Base-by-base conservation (phyloP, 1,140 invertebrate genomes). In the Heliconius himera region DNA sequence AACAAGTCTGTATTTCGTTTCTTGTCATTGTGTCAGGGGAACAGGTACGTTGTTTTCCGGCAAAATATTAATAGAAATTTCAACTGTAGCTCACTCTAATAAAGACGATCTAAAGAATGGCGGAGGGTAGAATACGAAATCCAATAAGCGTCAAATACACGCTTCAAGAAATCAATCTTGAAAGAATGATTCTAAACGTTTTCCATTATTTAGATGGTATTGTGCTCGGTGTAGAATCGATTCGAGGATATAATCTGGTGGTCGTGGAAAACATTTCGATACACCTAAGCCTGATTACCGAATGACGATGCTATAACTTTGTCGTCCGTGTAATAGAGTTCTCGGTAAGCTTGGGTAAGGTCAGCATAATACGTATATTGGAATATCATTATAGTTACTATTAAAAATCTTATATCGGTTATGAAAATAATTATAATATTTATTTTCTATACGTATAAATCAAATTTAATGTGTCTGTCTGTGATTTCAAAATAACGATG, bases 91-190 rank as follows among this genome's bases (percentile, higher is more conserved):
- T 74, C 46, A 74, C 51, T 79, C 71, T 82, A 82, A 77, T 82
- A 82, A 78, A 78, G 78, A 78, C 75, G 78, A 74, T 80, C 38
- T 77, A 41, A 82, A 80, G 81, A 77, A 80, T 76, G 38, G 78
- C 73, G 54, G 60, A 75, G 77, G 70, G 78, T 49, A 76, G 74
- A 77, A 79, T 83, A 85, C 79, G 81, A 80, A 85, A 82, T 83
- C 82, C 82, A 83, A 85, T 85, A 85, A 85, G 81, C 79, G 79
- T 85, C 84, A 81, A 85, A 82, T 84, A 85, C 80, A 85, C 80
- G 84, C 78, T 80, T 80, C 79, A 82, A 74, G 78, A 84, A 85
- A 84, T 84, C 81, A 85, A 85, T 85, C 80, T 77, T 78, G 77
- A 82, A 81, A 82, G 82, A 81, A 82, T 78, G 81, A 84, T 84